Base-by-base conservation (phyloP, 2,888 invertebrate genomes). In the Halictus quadricinctus region DNA sequence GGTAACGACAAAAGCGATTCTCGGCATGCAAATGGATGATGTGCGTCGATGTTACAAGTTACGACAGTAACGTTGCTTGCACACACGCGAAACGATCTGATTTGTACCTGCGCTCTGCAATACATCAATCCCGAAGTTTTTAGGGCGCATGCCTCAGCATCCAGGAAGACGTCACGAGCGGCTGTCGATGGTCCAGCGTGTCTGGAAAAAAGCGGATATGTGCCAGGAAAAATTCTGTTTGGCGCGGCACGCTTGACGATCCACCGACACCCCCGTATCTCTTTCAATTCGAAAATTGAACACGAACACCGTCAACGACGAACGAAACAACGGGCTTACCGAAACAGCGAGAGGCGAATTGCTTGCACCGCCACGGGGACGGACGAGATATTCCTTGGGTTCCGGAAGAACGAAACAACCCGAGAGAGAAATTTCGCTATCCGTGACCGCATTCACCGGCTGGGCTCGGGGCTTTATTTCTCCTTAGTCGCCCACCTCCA, bases 121-220 rank as follows among this genome's bases (percentile, higher is more conserved):
- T 93, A 94, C 94, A 94, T 94, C 94, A 94, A 94, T 94, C 92
- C 93, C 90, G 90, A 89, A 89, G 91, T 92, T 91, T 93, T 93
- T 93, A 93, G 90, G 93, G 94, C 94, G 94, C 94, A 94, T 94
- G 94, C 94, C 94, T 94, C 93, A 87, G 91, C 93, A 91, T 93
- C 93, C 92, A 91, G 92, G 91, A 91, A 91, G 91, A 90, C 91
- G 91, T 91, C 85, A 88, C 89, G 88, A 87, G 87, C 90, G 80
- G 86, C 81, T 80, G 84, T 78, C 78, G 81, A 80, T 76, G 82
- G 80, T 77, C 80, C 88, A 80, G 80, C 79, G 82, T 79, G 82
- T 78, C 64, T 85, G 73, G 80, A 76, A 82, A 80, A 64, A 64
- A 64, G 10, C 46, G 72, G 60, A n/a, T 2, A 74, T 18, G 21